These are phyloP conservation scores for Schrankia costaestrigalis DNA, from an alignment of 2,888 invertebrate species.

Conservation along the genomic window DNA sequence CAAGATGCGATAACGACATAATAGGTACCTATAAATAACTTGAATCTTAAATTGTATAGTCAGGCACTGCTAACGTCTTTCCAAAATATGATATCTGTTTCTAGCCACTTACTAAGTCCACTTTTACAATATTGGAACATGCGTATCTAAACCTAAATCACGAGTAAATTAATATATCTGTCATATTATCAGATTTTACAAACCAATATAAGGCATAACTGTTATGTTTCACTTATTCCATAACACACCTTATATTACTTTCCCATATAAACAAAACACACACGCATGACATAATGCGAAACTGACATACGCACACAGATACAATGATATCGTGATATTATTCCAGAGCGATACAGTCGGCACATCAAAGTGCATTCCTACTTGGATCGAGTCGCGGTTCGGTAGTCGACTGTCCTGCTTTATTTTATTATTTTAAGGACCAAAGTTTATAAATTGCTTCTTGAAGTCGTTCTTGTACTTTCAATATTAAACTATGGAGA, in stretches of 20 bases:
- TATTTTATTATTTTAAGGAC: no score
- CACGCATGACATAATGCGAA: constrained; percentile 9
- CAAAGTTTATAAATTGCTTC: no score
- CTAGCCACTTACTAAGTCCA: no score
- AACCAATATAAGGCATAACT: not conserved
- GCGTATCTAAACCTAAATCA: no score
- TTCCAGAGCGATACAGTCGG: constrained; percentile 40
- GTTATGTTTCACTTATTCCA: not conserved
- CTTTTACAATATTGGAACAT: no score
- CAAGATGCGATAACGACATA: no score
- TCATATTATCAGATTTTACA: not conserved
- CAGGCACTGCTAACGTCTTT: no score
- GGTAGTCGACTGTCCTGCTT: constrained; percentile 63
- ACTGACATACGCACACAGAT: constrained; percentile 14
- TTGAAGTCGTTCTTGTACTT: no score
- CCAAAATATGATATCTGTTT: no score
- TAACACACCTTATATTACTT: constrained; percentile 2
- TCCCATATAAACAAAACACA: constrained; percentile 2
- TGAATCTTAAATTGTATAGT: no score
- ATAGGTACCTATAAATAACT: no score
- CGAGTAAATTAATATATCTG: not conserved
- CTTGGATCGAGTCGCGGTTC: constrained; percentile 51
- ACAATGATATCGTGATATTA: constrained; percentile 20
- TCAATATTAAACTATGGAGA: no score
- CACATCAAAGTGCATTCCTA: constrained; percentile 60